phyloP scores from a whole-genome alignment of 2,888 invertebrate genomes.

The Melinaea marsaeus region DNA sequence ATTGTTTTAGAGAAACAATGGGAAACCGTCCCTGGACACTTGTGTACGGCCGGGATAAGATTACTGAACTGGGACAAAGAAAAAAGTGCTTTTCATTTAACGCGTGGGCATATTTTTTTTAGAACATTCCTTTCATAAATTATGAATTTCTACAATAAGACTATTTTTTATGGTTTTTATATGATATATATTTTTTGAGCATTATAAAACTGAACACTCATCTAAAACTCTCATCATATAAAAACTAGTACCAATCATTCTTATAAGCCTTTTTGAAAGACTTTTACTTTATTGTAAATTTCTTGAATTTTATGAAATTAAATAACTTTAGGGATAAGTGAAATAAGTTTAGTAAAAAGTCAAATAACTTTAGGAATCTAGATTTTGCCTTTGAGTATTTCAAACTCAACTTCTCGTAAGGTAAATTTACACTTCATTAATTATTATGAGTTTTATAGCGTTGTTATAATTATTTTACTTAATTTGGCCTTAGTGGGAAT shows the following conservation, averaged over 20 bases:
- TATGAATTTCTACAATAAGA: neutral
- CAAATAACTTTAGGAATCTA: neutral
- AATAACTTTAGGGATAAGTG: neutral
- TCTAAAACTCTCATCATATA: too few relatives aligned
- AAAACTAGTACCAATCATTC: too few relatives aligned
- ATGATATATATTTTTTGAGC: too few relatives aligned
- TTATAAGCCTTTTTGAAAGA: too few relatives aligned
- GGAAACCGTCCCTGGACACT: conserved; percentile 19
- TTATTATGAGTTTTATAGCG: neutral
- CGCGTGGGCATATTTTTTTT: conserved; percentile 7
- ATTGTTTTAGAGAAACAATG: conserved; percentile 24
- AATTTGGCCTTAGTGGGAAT: too few relatives aligned
- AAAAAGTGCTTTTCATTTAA: neutral
- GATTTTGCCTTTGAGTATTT: neutral
- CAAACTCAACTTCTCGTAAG: neutral
- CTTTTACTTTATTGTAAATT: too few relatives aligned
- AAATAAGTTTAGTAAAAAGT: neutral
- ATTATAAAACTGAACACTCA: too few relatives aligned
- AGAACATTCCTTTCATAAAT: neutral
- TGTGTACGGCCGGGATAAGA: conserved; percentile 16
- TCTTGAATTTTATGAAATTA: neutral
- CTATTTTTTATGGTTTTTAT: too few relatives aligned
- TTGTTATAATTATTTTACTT: too few relatives aligned
- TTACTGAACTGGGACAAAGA: conserved; percentile 9
- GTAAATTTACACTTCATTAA: neutral